phyloP scores from a whole-genome alignment of 2,797 vertebrate genomes.

The Mallotus villosus region DNA sequence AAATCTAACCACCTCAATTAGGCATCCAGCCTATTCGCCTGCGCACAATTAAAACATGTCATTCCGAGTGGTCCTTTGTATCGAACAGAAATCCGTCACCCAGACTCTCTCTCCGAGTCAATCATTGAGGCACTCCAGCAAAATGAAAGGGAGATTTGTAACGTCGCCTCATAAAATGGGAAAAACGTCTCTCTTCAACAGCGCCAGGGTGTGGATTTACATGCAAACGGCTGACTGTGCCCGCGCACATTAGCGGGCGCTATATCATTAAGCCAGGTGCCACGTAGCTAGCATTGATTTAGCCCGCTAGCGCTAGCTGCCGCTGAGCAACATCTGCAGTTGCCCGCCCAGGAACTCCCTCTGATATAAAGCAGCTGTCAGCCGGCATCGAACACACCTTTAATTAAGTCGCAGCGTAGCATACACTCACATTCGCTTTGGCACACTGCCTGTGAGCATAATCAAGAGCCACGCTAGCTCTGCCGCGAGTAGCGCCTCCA shows the following conservation, averaged over 20 bases:
- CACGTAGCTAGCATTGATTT: constrained; percentile 68
- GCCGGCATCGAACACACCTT: constrained; percentile 59
- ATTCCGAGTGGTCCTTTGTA: not conserved
- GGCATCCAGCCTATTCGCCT: not conserved
- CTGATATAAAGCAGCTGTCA: constrained; percentile 51
- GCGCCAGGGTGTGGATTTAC: constrained; percentile 55
- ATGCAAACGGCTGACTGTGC: constrained; percentile 56
- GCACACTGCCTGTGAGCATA: constrained; percentile 36
- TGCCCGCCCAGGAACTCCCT: constrained; percentile 26
- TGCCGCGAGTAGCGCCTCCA: constrained; percentile 8
- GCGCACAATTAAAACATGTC: constrained; percentile 1
- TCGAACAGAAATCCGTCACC: constrained; percentile 15
- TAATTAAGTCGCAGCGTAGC: constrained; percentile 52
- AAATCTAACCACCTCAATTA: not conserved
- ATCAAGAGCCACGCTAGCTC: constrained; percentile 45
- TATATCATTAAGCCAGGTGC: constrained; percentile 61
- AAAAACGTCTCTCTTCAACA: constrained; percentile 49
- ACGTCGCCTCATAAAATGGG: constrained; percentile 44
- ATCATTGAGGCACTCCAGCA: not conserved
- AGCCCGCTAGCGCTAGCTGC: constrained; percentile 46
- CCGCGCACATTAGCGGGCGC: constrained; percentile 52
- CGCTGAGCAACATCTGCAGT: constrained; percentile 25
- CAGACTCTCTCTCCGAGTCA: constrained; percentile 14
- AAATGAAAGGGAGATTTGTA: constrained; percentile 39
- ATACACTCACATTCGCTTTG: constrained; percentile 40